Evolutionary conservation across 2,797 vertebrate genomes (phyloP).

Genomic region (Nothura maculosa): DNA sequence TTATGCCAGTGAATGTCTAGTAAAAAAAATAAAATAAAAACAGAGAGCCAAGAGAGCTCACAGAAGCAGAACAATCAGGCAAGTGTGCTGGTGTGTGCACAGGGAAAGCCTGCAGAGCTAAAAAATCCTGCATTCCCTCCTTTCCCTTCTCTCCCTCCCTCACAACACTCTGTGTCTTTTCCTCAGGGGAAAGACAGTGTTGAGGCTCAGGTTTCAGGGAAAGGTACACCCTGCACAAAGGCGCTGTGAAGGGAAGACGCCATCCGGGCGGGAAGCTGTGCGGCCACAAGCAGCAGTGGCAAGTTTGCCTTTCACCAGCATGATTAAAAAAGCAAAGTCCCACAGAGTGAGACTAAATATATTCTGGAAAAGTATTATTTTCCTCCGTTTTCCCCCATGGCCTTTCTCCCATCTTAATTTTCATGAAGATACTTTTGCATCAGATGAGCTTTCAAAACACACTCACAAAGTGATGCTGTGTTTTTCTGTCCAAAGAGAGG

Average conservation of each 20-base stretch:
- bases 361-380: not conserved
- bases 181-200: not conserved
- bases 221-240: not conserved
- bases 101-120: not conserved
- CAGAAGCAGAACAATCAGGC: conserved; percentile 38
- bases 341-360: not conserved
- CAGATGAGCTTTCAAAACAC: not conserved
- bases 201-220: not conserved
- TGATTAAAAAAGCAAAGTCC: not conserved
- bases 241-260: not conserved
- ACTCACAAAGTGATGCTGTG: not conserved
- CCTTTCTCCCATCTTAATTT: not conserved
- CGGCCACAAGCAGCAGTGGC: not conserved
- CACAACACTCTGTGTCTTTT: no score
- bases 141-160: not conserved
- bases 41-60: not conserved
- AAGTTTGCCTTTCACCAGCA: not conserved
- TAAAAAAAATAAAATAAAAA: conserved; percentile 34
- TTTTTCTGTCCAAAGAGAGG: not conserved
- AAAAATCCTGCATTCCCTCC: not conserved
- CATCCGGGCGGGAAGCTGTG: not conserved
- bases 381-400: not conserved
- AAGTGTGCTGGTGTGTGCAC: not conserved
- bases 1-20: not conserved
- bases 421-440: not conserved